Conservation (phyloP, 2,113 vertebrate genomes). For the Tragulus kanchil region DNA sequence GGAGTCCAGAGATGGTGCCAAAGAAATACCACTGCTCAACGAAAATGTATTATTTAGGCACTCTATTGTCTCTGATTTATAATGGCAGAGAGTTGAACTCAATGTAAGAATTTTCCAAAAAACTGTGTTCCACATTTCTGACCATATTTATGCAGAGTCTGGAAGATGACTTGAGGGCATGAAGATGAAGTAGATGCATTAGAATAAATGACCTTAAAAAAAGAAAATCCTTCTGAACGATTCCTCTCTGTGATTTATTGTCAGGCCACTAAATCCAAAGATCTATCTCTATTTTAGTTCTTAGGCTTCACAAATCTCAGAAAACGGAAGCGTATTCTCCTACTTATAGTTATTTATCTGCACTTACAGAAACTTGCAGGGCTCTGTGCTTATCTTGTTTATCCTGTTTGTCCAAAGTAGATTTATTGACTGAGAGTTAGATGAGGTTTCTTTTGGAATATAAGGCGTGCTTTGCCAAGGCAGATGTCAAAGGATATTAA, state of each 20-base stretch:
- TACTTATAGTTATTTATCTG: background rate
- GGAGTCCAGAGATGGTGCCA: constrained; percentile 28
- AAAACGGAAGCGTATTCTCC: constrained; percentile 10
- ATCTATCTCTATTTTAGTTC: constrained; percentile 39
- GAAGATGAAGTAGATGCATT: background rate
- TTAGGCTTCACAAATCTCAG: constrained; percentile 36
- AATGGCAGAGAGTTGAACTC: background rate
- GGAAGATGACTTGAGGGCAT: background rate
- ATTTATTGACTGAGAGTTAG: constrained; percentile 50
- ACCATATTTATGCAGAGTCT: background rate
- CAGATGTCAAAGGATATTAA: background rate
- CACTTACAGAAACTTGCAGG: background rate
- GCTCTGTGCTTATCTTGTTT: background rate
- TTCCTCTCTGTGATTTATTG: constrained; percentile 53
- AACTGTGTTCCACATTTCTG: background rate
- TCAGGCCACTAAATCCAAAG: background rate
- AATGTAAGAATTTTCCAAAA: background rate
- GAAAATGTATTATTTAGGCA: constrained; percentile 60
- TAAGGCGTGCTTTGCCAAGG: background rate
- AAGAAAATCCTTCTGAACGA: background rate
- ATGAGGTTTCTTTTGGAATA: constrained; percentile 11
- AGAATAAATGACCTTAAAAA: constrained; percentile 52
- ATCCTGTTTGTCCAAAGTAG: background rate
- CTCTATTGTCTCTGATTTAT: background rate
- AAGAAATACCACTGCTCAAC: constrained; percentile 48